phyloP scores from a whole-genome alignment of 2,888 invertebrate species.

The Sminthurinus aureus region DNA sequence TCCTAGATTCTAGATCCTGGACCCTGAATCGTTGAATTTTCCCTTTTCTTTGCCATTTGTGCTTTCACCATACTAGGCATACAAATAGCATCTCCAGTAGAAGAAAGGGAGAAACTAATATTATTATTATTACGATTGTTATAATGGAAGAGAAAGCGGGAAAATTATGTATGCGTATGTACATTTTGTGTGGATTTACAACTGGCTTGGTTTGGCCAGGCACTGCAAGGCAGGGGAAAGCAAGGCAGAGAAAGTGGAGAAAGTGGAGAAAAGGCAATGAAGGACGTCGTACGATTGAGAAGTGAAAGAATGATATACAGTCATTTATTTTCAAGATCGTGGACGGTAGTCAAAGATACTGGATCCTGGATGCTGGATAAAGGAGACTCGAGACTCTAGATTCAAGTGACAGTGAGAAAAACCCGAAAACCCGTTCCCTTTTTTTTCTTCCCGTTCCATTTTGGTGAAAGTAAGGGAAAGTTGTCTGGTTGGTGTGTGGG shows the following conservation, averaged over 20 bases:
- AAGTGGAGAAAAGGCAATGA: background rate
- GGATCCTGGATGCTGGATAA: background rate
- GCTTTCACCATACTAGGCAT: too few relatives aligned
- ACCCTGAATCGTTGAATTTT: too few relatives aligned
- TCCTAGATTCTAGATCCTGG: background rate
- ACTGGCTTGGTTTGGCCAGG: too few relatives aligned
- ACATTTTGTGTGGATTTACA: background rate
- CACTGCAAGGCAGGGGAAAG: background rate
- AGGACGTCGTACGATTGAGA: slow-evolving; percentile 3
- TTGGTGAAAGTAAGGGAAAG: slow-evolving; percentile 5
- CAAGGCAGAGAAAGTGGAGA: background rate
- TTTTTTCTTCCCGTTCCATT: too few relatives aligned
- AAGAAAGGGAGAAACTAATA: too few relatives aligned
- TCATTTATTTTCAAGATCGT: background rate
- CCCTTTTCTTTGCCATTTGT: too few relatives aligned
- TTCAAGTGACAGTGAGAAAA: background rate
- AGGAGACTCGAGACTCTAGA: background rate
- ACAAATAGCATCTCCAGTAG: too few relatives aligned
- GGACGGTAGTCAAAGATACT: background rate
- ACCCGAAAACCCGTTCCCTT: background rate
- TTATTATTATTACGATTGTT: too few relatives aligned
- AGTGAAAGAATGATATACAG: slow-evolving; percentile 16
- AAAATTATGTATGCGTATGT: background rate
- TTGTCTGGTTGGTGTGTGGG: background rate
- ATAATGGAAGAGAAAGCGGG: too few relatives aligned